Conservation (phyloP, 1,140 invertebrate genomes). For the Muscidifurax raptorellus region DNA sequence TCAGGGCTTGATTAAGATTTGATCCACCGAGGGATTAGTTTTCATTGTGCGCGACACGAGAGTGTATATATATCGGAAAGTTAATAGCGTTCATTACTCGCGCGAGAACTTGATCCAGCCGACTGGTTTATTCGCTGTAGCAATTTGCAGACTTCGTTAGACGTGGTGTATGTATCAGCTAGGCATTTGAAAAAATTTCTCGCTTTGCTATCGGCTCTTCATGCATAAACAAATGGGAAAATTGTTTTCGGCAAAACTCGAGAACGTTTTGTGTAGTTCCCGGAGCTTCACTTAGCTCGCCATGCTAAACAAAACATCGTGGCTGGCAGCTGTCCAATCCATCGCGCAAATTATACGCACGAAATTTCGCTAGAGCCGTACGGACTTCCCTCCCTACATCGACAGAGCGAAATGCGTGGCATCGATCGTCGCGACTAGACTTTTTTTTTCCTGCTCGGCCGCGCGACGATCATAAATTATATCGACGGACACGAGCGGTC, state of each 20-base stretch:
- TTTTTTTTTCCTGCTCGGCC: neutral
- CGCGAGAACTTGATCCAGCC: neutral
- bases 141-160: neutral
- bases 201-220: no score
- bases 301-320: no score
- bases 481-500: slow-evolving; percentile 7
- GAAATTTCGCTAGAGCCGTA: neutral
- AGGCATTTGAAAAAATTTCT: neutral
- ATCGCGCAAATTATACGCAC: neutral
- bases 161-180: neutral
- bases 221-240: no score
- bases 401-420: neutral
- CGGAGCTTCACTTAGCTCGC: no score
- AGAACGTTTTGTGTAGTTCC: no score
- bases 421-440: neutral
- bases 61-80: neutral
- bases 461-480: slow-evolving; percentile 27
- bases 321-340: neutral
- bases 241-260: no score
- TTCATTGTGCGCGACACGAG: neutral
- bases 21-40: neutral
- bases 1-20: neutral
- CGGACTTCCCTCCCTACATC: no score
- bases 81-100: neutral
- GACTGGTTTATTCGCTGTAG: neutral